These are phyloP conservation scores for Myotis lucifugus DNA, from an alignment of 2,113 vertebrate genomes.

Conservation along the genomic window DNA sequence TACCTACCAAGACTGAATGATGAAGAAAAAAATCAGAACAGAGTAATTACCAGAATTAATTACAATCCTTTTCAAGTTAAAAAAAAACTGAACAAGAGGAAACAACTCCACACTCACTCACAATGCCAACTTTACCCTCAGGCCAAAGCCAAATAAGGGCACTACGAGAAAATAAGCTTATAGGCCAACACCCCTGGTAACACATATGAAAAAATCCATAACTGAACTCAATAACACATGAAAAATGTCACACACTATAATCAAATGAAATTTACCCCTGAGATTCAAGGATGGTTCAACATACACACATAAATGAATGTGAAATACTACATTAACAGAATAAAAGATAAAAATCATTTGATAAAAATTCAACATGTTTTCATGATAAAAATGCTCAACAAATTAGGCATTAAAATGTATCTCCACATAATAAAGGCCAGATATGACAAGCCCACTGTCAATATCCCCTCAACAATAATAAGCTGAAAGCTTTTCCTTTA, in stretches of 20 bases:
- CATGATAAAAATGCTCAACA: background rate
- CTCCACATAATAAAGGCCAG: background rate
- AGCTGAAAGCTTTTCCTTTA: background rate
- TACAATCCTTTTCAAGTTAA: background rate
- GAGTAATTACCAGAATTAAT: background rate
- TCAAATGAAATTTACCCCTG: background rate
- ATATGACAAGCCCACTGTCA: background rate
- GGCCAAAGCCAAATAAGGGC: background rate
- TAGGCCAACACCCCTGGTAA: background rate
- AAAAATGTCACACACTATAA: background rate
- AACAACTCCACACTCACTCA: background rate
- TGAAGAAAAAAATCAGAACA: background rate
- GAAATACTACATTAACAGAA: background rate
- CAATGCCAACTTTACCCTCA: background rate
- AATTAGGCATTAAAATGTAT: background rate
- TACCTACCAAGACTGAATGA: background rate
- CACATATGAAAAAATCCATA: background rate
- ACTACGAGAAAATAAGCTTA: background rate
- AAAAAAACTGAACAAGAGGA: background rate
- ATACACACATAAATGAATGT: background rate
- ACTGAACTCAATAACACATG: background rate
- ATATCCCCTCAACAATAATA: background rate
- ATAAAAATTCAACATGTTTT: background rate
- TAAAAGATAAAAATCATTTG: background rate
- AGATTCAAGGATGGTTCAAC: background rate